phyloP scores from a whole-genome alignment of 1,140 invertebrate genomes.

The Vanessa atalanta region DNA sequence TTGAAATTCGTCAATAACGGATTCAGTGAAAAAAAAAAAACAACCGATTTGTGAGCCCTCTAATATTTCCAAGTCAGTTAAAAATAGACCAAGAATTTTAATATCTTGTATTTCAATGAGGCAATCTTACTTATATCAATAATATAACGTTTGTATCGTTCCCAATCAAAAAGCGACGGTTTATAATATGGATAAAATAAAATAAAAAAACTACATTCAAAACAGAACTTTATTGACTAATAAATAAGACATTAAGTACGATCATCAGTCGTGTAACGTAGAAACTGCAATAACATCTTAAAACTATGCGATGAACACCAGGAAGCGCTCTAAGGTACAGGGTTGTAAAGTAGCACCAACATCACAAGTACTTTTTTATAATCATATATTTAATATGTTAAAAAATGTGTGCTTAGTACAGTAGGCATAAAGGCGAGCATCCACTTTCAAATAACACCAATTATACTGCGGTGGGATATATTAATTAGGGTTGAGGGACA shows the following conservation, averaged over 20 bases:
- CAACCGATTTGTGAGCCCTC: too few species aligned
- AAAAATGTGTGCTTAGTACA: not conserved
- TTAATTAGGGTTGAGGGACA: not conserved
- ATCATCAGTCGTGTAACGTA: conserved; percentile 13
- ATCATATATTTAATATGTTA: not conserved
- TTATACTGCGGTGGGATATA: conserved; percentile 20
- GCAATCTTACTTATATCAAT: too few species aligned
- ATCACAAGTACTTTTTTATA: conserved; percentile 37
- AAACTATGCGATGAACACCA: conserved; percentile 29
- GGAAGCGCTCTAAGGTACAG: conserved; percentile 34
- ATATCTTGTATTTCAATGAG: too few species aligned
- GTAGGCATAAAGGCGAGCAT: not conserved
- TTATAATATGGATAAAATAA: conserved; percentile 10
- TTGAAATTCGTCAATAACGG: too few species aligned
- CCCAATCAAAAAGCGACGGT: too few species aligned
- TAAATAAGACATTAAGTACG: conserved; percentile 48
- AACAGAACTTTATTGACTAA: conserved; percentile 51
- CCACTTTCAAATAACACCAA: not conserved
- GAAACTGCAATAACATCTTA: conserved; percentile 33
- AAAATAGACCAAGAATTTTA: too few species aligned
- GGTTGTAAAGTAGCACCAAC: conserved; percentile 41
- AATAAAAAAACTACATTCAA: conserved; percentile 29
- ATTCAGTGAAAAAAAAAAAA: too few species aligned
- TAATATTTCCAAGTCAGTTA: too few species aligned
- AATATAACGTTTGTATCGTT: too few species aligned